Evolutionary conservation across 2,797 vertebrate genomes (phyloP).

Genomic region (Echeneis naucrates): DNA sequence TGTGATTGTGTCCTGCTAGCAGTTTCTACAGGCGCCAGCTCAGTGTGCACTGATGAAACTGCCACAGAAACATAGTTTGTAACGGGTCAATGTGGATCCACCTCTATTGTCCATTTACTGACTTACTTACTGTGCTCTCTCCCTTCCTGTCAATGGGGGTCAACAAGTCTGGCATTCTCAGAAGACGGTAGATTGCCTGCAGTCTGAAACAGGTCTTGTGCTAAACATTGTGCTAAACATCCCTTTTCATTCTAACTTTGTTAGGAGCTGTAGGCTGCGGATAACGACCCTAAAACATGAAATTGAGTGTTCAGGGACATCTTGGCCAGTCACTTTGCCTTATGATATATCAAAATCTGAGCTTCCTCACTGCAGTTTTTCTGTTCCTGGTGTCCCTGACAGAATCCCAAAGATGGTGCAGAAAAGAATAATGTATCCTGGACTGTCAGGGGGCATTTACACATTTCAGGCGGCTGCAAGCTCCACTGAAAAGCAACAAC

Average conservation of each 20-base stretch:
- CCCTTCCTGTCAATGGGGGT: conserved; percentile 24
- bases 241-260: conserved; percentile 42
- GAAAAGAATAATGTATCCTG: conserved; percentile 54
- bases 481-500: conserved; percentile 21
- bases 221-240: conserved; percentile 43
- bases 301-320: conserved; percentile 28
- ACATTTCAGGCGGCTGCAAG: conserved; percentile 41
- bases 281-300: conserved; percentile 51
- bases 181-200: conserved; percentile 42
- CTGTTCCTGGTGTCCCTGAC: conserved; percentile 50
- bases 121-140: conserved; percentile 35
- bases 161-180: conserved; percentile 46
- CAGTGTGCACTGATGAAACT: conserved; percentile 28
- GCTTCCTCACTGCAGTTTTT: conserved; percentile 47
- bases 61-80: conserved; percentile 30
- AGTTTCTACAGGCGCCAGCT: conserved; percentile 31
- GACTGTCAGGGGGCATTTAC: conserved; percentile 50
- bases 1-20: conserved; percentile 32
- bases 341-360: conserved; percentile 50
- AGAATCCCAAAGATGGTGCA: conserved; percentile 46
- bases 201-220: conserved; percentile 39
- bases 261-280: conserved; percentile 47
- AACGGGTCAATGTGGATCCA: conserved; percentile 13
- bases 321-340: conserved; percentile 36
- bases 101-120: conserved; percentile 12